Evolutionary conservation across 2,113 vertebrate species (phyloP).

Genomic region (Xiphorhynchus elegans): DNA sequence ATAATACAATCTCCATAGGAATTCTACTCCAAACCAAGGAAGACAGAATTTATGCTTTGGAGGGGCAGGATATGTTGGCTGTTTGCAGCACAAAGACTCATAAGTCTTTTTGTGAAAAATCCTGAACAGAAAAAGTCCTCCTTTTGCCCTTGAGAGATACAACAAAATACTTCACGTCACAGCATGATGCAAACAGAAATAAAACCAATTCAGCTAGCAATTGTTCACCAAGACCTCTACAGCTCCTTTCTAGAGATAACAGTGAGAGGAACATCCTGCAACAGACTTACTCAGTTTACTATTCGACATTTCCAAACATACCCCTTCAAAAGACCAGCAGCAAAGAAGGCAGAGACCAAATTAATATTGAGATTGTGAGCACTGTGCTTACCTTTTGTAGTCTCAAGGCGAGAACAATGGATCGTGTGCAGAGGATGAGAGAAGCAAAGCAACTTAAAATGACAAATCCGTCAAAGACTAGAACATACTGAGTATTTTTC

Average conservation of each 20-base stretch:
- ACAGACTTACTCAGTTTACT: not conserved
- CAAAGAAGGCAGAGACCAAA: not conserved
- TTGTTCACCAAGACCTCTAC: not conserved
- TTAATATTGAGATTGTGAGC: not conserved
- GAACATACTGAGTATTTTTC: conserved; percentile 87
- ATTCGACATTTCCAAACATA: not conserved
- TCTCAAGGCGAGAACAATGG: conserved; percentile 86
- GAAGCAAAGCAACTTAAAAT: conserved; percentile 88
- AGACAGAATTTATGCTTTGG: not conserved
- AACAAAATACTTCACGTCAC: not conserved
- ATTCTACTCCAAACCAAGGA: not conserved
- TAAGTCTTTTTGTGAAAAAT: not conserved
- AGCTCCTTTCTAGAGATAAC: not conserved
- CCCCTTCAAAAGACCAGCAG: not conserved
- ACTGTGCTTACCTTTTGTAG: conserved; percentile 84
- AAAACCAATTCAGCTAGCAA: not conserved
- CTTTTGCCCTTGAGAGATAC: not conserved
- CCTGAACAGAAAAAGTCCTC: not conserved
- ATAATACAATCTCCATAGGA: not conserved
- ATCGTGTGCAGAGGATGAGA: conserved; percentile 88
- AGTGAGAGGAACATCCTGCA: not conserved
- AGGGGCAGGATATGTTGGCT: not conserved
- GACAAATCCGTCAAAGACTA: conserved; percentile 90
- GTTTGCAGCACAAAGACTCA: not conserved
- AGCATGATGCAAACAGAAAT: not conserved